Evolutionary conservation across 2,797 vertebrate species (phyloP).

Genomic region (Thaleichthys pacificus): DNA sequence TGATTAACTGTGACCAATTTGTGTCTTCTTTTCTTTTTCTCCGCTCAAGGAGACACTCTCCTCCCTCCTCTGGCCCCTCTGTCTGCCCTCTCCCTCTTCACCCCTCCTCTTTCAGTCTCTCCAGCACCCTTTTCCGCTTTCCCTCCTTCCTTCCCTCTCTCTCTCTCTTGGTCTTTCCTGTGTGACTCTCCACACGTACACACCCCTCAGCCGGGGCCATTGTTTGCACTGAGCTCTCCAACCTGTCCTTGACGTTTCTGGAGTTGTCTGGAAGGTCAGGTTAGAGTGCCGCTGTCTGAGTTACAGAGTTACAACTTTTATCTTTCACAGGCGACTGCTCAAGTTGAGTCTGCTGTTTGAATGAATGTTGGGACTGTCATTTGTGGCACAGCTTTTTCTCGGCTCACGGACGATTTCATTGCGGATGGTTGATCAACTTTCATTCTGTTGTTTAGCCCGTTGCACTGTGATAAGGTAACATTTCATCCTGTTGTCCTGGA

Average conservation of each 20-base stretch:
- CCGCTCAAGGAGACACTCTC: background rate
- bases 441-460: no score
- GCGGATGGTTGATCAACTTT: no score
- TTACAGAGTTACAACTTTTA: conserved; percentile 1
- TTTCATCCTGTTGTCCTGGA: no score
- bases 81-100: conserved; percentile 5
- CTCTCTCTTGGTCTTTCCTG: conserved; percentile 12
- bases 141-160: conserved; percentile 6
- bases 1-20: conserved; percentile 19
- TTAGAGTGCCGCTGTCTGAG: background rate
- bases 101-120: background rate
- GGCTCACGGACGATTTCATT: no score
- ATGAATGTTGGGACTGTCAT: no score
- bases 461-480: no score
- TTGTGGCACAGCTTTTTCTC: no score
- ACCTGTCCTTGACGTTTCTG: conserved; percentile 27
- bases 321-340: background rate
- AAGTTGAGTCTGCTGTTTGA: no score
- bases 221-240: conserved; percentile 53
- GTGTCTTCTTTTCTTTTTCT: background rate
- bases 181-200: conserved; percentile 66
- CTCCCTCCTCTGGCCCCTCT: conserved; percentile 4
- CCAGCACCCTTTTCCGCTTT: background rate
- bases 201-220: conserved; percentile 33
- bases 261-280: conserved; percentile 21